Percentiles rank a stretch among this genome's conserved stretches.
phyloP scores from a whole-genome alignment of 2,888 invertebrate genomes.

The Pseudanteris insignis region DNA sequence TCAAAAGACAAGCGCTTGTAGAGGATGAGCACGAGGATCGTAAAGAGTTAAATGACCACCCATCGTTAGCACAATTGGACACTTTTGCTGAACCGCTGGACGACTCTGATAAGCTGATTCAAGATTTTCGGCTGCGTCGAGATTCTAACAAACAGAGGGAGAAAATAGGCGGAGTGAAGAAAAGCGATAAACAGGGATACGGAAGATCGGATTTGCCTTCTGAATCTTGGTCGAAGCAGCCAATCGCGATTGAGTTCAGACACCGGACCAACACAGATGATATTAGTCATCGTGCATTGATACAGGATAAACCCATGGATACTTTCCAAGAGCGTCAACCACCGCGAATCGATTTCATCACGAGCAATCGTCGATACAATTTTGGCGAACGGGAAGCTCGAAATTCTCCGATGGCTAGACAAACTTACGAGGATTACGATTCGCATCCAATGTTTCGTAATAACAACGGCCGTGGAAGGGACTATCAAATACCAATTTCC shows the following conservation, averaged over 20 bases:
- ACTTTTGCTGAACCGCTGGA: too few species aligned
- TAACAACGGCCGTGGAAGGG: constrained; percentile 25
- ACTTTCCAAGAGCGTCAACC: constrained; percentile 48
- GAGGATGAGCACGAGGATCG: too few species aligned
- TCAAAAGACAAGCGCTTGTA: too few species aligned
- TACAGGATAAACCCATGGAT: constrained; percentile 46
- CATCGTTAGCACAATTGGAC: too few species aligned
- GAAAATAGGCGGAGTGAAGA: constrained; percentile 54
- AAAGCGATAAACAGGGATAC: constrained; percentile 51
- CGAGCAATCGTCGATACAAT: constrained; percentile 55
- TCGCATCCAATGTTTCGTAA: constrained; percentile 31
- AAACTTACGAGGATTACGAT: constrained; percentile 54
- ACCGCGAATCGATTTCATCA: constrained; percentile 59
- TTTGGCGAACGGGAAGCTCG: constrained; percentile 55
- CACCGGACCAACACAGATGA: constrained; percentile 53
- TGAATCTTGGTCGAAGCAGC: constrained; percentile 60
- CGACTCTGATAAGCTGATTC: too few species aligned
- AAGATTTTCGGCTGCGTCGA: constrained; percentile 60
- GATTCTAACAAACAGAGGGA: constrained; percentile 54
- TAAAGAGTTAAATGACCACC: too few species aligned
- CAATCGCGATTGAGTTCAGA: constrained; percentile 58
- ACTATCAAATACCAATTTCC: constrained; percentile 51
- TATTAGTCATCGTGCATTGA: constrained; percentile 6
- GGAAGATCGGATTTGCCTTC: constrained; percentile 51
- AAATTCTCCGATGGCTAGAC: constrained; percentile 51